Conservation (phyloP, 2,888 invertebrate species). For the Rhagium mordax region DNA sequence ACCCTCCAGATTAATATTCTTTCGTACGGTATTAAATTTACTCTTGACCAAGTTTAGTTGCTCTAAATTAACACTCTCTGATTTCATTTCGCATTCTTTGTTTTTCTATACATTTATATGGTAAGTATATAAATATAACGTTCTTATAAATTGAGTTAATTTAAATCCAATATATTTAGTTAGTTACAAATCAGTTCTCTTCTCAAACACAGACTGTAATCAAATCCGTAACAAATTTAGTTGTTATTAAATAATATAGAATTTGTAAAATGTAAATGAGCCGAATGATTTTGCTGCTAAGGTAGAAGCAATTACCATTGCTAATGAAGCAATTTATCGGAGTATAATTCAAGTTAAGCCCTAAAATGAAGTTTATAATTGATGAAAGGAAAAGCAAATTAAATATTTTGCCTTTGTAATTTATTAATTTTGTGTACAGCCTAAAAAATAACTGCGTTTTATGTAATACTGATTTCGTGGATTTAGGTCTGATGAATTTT, state of each 20-base stretch:
- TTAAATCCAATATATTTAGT: too few species aligned
- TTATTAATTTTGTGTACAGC: background rate
- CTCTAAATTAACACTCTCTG: too few species aligned
- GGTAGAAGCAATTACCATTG: constrained; percentile 15
- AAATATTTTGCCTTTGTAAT: background rate
- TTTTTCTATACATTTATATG: too few species aligned
- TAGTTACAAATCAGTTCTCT: background rate
- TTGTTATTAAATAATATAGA: background rate
- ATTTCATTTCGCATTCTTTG: too few species aligned
- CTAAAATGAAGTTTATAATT: constrained; percentile 10
- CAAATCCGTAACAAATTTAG: background rate
- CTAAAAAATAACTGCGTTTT: too few species aligned
- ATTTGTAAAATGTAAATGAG: constrained; percentile 10
- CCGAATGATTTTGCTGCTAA: background rate
- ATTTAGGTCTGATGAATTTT: too few species aligned
- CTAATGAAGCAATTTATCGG: constrained; percentile 7
- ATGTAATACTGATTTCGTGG: too few species aligned
- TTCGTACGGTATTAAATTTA: too few species aligned
- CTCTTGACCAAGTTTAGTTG: too few species aligned
- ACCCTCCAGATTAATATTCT: too few species aligned
- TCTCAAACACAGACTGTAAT: background rate
- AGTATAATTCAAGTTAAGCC: background rate
- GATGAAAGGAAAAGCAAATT: background rate
- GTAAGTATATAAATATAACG: too few species aligned
- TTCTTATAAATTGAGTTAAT: too few species aligned